Evolutionary conservation across 2,888 invertebrate genomes (phyloP).

Genomic region (Hypolimnas misippus): DNA sequence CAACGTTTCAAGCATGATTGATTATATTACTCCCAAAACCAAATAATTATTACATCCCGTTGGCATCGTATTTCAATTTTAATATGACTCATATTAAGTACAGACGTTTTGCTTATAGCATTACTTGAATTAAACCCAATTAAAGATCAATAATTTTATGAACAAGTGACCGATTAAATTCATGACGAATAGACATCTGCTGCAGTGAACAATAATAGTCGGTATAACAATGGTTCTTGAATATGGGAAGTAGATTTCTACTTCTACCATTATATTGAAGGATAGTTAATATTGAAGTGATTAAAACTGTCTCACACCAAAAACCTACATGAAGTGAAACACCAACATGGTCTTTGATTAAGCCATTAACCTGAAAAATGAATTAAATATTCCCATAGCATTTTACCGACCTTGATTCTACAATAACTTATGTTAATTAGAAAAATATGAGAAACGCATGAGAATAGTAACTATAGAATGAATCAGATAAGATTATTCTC

Average conservation of each 20-base stretch:
- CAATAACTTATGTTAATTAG: constrained; percentile 41
- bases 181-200: constrained; percentile 7
- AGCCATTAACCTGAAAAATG: constrained; percentile 43
- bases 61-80: constrained; percentile 31
- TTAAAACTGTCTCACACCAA: constrained; percentile 38
- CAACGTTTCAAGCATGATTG: constrained; percentile 51
- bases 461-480: constrained; percentile 35
- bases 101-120: constrained; percentile 15
- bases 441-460: constrained; percentile 43
- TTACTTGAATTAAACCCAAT: constrained; percentile 33
- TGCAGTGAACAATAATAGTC: not conserved
- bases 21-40: constrained; percentile 37
- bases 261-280: constrained; percentile 14
- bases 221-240: constrained; percentile 1
- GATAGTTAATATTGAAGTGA: constrained; percentile 17
- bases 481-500: constrained; percentile 38
- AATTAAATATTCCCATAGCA: constrained; percentile 45
- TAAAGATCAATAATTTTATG: constrained; percentile 29
- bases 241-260: constrained; percentile 20
- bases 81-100: constrained; percentile 29
- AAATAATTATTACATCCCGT: constrained; percentile 38
- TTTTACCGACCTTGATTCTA: constrained; percentile 42
- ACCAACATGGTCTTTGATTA: constrained; percentile 18
- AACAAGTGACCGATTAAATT: constrained; percentile 13
- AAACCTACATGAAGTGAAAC: constrained; percentile 33